Evolutionary conservation across 1,140 invertebrate species (phyloP), one percentile per base, ranked within the genome.

Genomic region (Drosophila littoralis): DNA sequence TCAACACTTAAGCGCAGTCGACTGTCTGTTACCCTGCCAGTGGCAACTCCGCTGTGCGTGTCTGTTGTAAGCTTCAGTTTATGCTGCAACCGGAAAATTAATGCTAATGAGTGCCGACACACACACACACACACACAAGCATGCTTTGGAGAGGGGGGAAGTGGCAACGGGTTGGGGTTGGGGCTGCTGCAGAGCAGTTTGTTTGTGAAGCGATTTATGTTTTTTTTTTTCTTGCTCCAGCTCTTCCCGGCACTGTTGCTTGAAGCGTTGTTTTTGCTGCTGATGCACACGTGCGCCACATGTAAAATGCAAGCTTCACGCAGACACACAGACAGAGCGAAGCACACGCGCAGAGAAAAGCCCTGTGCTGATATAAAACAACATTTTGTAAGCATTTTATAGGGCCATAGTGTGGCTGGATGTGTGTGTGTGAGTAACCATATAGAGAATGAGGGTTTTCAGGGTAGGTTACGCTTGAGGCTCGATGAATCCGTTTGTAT

Each of bases 381-480:
- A 89, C 83, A 88, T 88, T 88, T 88, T 88, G 83, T 88, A 89
- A 88, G 83, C 83, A 88, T 83, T 88, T 88, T 86, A 86, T 82
- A 69, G 79, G 82, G 60, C 74, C 82, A 81, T 75, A 81, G 74
- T 84, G 79, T 66, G 81, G 67, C 79, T 86, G 64, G 46, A 64
- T 77, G 58, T 40, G 28, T 48, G 59, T 5, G 22, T 28, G 22
- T 22, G 22, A 28, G 22, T 28, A 28, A 28, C 22, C 22, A 28
- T 28, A 28, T 28, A 28, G 22, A 28, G 22, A 28, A 28, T 28
- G 22, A 28, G 22, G 22, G 22, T 28, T 28, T 28, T 28, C 4
- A 28, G 22, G 22, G 22, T 28, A 28, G 22, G 22, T 28, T 28
- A 28, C 22, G 22, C 22, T 28, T 28, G 22, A 28, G 22, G 22